Conservation (phyloP, 2,797 vertebrate genomes). For the Xenopus petersii region DNA sequence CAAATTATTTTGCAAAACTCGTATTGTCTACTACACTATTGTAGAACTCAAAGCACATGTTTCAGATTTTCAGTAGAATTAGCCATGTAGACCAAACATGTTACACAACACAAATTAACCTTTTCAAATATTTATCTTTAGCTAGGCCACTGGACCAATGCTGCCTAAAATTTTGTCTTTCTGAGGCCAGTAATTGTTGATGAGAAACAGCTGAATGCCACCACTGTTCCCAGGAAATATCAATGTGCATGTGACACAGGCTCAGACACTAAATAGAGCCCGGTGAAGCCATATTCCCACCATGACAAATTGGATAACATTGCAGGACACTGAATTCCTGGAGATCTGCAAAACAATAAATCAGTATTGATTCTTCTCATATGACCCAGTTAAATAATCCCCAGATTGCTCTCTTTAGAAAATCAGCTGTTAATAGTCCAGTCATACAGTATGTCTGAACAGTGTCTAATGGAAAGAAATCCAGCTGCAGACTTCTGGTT, state of each 20-base stretch:
- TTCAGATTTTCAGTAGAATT: slow-evolving; percentile 26
- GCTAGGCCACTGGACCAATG: background rate
- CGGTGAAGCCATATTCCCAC: background rate
- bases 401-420: background rate
- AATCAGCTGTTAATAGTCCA: background rate
- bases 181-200: slow-evolving; percentile 6
- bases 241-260: background rate
- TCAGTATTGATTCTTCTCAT: background rate
- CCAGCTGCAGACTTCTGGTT: too few relatives aligned
- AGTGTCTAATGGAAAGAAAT: too few relatives aligned
- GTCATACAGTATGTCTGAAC: too few relatives aligned
- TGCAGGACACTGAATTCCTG: background rate
- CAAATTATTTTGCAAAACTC: slow-evolving; percentile 34
- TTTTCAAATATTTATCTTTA: background rate
- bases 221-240: background rate
- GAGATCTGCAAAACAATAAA: background rate
- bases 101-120: background rate
- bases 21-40: slow-evolving; percentile 24
- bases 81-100: background rate
- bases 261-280: background rate
- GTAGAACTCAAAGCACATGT: slow-evolving; percentile 34
- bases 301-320: background rate
- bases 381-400: background rate
- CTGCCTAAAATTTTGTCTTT: background rate
- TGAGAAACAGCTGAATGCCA: slow-evolving; percentile 18